A percentile compares a stretch with the other conserved stretches of the same genome.
phyloP scores from a whole-genome alignment of 1,140 invertebrate species.

The Brachionus manjavacas region DNA sequence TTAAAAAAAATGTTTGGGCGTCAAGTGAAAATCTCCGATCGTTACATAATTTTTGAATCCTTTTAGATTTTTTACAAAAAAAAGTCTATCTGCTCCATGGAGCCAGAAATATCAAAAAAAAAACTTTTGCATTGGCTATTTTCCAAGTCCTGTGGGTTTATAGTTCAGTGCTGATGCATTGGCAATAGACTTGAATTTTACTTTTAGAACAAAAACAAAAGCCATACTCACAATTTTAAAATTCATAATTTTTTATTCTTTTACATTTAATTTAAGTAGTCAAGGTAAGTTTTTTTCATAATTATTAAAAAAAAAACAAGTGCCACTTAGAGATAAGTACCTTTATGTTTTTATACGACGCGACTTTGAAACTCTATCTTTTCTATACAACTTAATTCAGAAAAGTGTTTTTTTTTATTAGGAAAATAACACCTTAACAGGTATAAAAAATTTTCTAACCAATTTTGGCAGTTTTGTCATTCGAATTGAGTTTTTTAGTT shows the following conservation, averaged over 20 bases:
- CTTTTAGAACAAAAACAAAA: neutral
- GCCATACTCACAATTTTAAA: neutral
- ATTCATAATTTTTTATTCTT: neutral
- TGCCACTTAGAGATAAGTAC: constrained; percentile 32
- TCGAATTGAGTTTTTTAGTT: constrained; percentile 9
- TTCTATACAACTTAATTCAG: neutral
- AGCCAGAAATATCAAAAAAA: neutral
- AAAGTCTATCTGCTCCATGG: neutral
- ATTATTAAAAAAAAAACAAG: neutral
- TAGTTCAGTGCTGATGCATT: neutral
- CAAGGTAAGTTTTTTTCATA: constrained; percentile 30
- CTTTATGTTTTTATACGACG: neutral
- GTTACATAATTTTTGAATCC: neutral
- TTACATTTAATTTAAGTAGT: constrained; percentile 7
- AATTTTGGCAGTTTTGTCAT: neutral
- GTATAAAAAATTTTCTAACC: constrained; percentile 12
- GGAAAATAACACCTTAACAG: constrained; percentile 17
- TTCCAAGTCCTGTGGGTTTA: neutral
- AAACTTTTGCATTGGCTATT: neutral
- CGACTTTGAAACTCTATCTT: constrained; percentile 20
- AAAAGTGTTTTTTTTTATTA: constrained; percentile 21
- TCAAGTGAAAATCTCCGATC: neutral
- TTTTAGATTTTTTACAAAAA: neutral
- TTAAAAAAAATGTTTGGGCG: neutral
- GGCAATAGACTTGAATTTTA: neutral